These are phyloP conservation scores for Rynchops niger DNA, from an alignment of 2,113 vertebrate genomes.

Conservation along the genomic window DNA sequence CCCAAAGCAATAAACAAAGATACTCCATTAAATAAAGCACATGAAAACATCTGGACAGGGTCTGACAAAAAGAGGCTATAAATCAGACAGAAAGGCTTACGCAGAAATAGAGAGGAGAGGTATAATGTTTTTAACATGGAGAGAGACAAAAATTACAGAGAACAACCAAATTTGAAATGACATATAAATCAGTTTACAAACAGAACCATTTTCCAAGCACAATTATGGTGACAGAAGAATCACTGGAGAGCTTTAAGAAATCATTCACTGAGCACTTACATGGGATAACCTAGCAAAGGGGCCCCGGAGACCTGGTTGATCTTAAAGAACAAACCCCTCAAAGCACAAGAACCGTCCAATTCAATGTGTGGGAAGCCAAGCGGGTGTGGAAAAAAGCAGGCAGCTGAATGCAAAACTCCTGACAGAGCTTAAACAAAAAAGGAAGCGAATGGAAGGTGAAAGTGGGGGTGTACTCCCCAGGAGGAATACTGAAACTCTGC, in stretches of 20 bases:
- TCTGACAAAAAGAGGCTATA: background rate
- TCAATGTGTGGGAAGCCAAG: constrained; percentile 16
- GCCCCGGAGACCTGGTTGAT: constrained; percentile 36
- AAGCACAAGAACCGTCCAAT: constrained; percentile 5
- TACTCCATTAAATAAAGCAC: background rate
- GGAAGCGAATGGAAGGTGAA: background rate
- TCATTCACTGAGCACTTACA: constrained; percentile 47
- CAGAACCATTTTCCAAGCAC: constrained; percentile 21
- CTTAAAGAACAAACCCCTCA: constrained; percentile 43
- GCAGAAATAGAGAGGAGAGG: background rate
- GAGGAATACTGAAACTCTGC: background rate
- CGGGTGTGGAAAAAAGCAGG: background rate
- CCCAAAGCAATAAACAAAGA: background rate
- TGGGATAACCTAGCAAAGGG: constrained; percentile 27
- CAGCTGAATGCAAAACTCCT: background rate
- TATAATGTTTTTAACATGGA: constrained; percentile 12
- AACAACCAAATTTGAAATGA: constrained; percentile 35
- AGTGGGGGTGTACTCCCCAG: background rate
- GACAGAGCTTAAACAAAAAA: constrained; percentile 27
- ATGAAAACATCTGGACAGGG: background rate
- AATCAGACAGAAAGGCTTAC: background rate
- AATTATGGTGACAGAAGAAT: constrained; percentile 47
- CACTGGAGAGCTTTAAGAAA: constrained; percentile 57
- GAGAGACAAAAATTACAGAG: constrained; percentile 38
- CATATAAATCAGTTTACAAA: constrained; percentile 48